Conservation (phyloP, 2,888 invertebrate species). For the Saturnia pavonia region DNA sequence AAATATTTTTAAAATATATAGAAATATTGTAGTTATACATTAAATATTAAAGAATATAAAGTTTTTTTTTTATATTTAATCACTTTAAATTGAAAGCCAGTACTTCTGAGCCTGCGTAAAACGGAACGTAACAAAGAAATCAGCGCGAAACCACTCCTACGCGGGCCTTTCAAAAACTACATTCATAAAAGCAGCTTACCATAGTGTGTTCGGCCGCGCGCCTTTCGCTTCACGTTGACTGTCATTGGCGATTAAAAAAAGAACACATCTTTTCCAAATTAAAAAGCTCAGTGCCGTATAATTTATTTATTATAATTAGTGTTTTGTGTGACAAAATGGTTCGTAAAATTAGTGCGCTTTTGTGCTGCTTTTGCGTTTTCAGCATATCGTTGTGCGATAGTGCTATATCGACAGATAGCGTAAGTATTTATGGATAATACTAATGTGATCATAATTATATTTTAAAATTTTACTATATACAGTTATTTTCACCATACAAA, state of each 20-base stretch:
- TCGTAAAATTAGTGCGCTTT: constrained; percentile 69
- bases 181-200: constrained; percentile 57
- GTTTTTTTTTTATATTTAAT: no score
- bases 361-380: constrained; percentile 72
- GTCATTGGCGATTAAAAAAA: constrained; percentile 37
- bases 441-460: background rate
- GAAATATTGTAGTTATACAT: no score
- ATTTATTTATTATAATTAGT: constrained; percentile 18
- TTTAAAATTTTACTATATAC: background rate
- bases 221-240: constrained; percentile 66
- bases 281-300: constrained; percentile 25
- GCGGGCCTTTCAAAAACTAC: constrained; percentile 80
- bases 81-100: background rate
- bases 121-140: constrained; percentile 65
- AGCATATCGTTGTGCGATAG: constrained; percentile 71
- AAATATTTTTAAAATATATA: no score
- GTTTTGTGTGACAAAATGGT: constrained; percentile 52
- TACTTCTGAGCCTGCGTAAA: constrained; percentile 28
- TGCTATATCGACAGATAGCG: constrained; percentile 71
- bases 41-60: no score
- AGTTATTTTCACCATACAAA: background rate
- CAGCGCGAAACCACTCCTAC: constrained; percentile 78
- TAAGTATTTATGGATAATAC: constrained; percentile 45
- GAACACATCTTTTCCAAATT: constrained; percentile 32
- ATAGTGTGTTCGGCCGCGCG: constrained; percentile 64